These are phyloP conservation scores for Anomalospiza imberbis DNA, from an alignment of 2,797 vertebrate genomes.

Conservation along the genomic window DNA sequence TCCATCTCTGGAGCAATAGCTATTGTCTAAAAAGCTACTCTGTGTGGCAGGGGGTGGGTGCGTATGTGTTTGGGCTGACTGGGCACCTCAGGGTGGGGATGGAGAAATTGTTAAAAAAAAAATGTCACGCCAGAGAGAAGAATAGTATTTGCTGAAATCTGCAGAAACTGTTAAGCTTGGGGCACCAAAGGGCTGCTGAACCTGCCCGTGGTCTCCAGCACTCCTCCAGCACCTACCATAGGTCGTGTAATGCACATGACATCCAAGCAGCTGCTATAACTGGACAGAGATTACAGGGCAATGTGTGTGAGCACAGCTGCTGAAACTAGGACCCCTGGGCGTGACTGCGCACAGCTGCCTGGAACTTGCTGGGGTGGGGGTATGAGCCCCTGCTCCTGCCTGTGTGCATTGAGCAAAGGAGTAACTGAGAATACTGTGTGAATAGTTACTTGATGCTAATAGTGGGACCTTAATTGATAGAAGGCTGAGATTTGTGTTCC, in stretches of 20 bases:
- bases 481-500: background rate
- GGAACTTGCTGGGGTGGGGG: rapidly evolving
- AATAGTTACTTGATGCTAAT: background rate
- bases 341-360: too few species aligned
- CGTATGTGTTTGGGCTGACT: background rate
- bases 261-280: rapidly evolving
- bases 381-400: rapidly evolving
- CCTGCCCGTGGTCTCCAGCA: background rate
- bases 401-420: background rate
- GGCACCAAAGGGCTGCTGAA: background rate
- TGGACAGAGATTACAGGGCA: background rate
- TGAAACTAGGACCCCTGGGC: rapidly evolving
- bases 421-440: background rate
- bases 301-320: background rate
- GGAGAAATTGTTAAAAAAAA: background rate
- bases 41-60: too few species aligned
- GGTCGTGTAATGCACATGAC: rapidly evolving
- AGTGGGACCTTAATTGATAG: background rate
- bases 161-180: background rate
- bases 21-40: background rate
- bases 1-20: background rate
- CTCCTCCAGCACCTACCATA: rapidly evolving
- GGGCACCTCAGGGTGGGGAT: background rate
- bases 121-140: rapidly evolving
- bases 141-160: background rate